A percentile compares a stretch with the other conserved stretches of the same genome.
These are phyloP conservation scores for Oscheius sp. DNA, from an alignment of 2,888 invertebrate species.

Conservation along the genomic window DNA sequence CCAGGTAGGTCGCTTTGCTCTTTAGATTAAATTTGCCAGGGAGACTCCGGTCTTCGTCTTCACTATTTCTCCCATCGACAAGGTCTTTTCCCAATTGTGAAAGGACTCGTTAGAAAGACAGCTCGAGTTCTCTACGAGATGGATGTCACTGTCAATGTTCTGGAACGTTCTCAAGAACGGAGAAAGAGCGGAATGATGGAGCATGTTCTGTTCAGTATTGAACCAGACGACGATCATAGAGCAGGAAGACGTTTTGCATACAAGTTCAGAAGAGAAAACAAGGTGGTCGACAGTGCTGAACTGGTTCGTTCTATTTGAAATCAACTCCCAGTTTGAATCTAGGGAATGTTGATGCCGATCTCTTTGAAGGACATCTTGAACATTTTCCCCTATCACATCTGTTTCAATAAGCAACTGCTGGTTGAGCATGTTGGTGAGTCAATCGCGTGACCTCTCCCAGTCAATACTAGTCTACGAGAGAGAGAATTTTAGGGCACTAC, in stretches of 20 bases:
- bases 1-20: not conserved
- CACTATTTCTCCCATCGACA: conserved; percentile 69
- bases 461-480: conserved; percentile 12
- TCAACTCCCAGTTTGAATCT: not conserved
- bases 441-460: conserved; percentile 4
- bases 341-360: conserved; percentile 40
- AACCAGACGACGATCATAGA: conserved; percentile 59
- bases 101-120: conserved; percentile 61
- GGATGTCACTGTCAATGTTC: conserved; percentile 63
- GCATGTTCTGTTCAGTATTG: conserved; percentile 65
- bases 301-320: not conserved
- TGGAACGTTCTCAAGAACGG: conserved; percentile 67
- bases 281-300: conserved; percentile 14
- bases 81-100: conserved; percentile 68
- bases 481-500: conserved; percentile 52
- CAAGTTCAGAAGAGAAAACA: conserved; percentile 47
- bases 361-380: conserved; percentile 53
- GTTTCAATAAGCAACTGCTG: conserved; percentile 69
- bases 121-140: conserved; percentile 62
- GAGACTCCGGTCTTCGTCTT: conserved; percentile 54
- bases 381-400: conserved; percentile 70
- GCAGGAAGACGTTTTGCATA: conserved; percentile 53
- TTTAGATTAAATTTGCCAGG: conserved; percentile 3
- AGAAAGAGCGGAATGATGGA: conserved; percentile 63
- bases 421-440: conserved; percentile 68